phyloP scores from a whole-genome alignment of 1,140 invertebrate species.

The Neodiprion lecontei region DNA sequence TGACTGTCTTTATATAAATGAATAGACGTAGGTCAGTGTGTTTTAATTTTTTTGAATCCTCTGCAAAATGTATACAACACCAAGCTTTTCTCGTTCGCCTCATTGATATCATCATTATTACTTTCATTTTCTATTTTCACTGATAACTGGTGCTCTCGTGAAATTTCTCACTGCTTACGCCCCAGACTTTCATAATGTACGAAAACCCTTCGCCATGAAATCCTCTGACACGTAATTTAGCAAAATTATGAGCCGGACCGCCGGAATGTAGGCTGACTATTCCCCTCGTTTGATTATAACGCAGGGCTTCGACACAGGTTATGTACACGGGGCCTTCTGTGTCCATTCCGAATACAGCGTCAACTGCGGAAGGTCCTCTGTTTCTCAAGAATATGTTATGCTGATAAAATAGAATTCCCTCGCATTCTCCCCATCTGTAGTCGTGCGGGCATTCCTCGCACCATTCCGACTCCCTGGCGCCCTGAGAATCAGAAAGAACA shows the following conservation, averaged over 20 bases:
- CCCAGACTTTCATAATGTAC: slow-evolving; percentile 37
- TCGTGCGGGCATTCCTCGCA: slow-evolving; percentile 13
- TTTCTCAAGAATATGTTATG: slow-evolving; percentile 38
- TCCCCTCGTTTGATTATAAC: slow-evolving; percentile 25
- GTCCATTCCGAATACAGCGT: slow-evolving; percentile 26
- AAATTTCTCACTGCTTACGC: slow-evolving; percentile 13
- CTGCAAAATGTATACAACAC: too few species aligned
- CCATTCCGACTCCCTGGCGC: slow-evolving; percentile 4
- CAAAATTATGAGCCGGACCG: slow-evolving; percentile 27
- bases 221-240: slow-evolving; percentile 27
- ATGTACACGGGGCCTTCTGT: slow-evolving; percentile 31
- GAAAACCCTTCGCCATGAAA: slow-evolving; percentile 30
- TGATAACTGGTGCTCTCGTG: too few species aligned
- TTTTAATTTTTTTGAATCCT: too few species aligned
- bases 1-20: too few species aligned
- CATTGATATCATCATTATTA: too few species aligned
- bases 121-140: too few species aligned
- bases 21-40: too few species aligned
- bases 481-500: slow-evolving; percentile 14
- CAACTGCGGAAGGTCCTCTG: slow-evolving; percentile 21
- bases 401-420: slow-evolving; percentile 35
- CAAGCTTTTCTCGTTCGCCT: too few species aligned
- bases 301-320: slow-evolving; percentile 32
- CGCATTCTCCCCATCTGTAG: slow-evolving; percentile 25
- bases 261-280: slow-evolving; percentile 17